Conservation (phyloP, 2,888 invertebrate genomes). For the Microctonus hyperodae region DNA sequence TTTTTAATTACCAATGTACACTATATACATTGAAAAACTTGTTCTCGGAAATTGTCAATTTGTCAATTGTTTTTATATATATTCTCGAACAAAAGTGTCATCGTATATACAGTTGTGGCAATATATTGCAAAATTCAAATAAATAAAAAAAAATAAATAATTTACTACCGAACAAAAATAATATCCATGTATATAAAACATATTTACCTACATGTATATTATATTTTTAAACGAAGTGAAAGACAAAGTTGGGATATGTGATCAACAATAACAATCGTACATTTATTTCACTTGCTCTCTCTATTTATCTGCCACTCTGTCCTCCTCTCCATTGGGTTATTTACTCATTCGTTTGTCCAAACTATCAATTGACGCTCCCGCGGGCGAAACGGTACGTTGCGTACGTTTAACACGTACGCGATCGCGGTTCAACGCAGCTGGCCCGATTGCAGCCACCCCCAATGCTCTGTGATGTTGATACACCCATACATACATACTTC, state of each 20-base stretch:
- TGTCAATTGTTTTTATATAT: too few species aligned
- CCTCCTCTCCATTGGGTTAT: background rate
- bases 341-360: constrained; percentile 50
- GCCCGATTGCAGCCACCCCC: constrained; percentile 33
- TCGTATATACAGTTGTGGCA: too few species aligned
- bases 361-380: constrained; percentile 56
- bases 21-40: too few species aligned
- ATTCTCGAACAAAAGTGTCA: too few species aligned
- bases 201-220: too few species aligned
- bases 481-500: constrained; percentile 14
- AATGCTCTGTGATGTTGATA: too few species aligned
- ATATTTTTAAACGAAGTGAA: background rate
- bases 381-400: constrained; percentile 35
- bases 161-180: too few species aligned
- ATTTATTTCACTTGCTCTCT: background rate
- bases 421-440: constrained; percentile 40
- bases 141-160: too few species aligned
- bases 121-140: too few species aligned
- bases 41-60: too few species aligned
- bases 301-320: background rate
- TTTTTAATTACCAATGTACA: too few species aligned
- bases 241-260: background rate
- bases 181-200: too few species aligned
- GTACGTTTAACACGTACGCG: constrained; percentile 37
- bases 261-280: background rate